Evolutionary conservation across 2,113 vertebrate genomes (phyloP).

Genomic region (Delphinus delphis): DNA sequence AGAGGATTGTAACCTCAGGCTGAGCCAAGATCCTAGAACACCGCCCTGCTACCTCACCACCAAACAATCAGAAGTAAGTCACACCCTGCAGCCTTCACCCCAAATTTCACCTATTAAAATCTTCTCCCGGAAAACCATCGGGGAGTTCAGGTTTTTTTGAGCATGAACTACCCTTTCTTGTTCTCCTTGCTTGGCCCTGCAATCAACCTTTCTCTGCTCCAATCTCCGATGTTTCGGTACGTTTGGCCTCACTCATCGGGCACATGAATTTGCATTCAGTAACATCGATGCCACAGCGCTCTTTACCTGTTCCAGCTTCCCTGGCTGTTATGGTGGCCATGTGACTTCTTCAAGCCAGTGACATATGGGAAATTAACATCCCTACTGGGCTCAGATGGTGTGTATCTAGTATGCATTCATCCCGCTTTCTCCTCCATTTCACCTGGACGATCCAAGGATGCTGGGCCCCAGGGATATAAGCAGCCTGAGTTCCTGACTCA

Average conservation of each 20-base stretch:
- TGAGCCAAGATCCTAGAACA: neutral
- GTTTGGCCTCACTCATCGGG: neutral
- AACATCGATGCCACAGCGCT: neutral
- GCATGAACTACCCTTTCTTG: neutral
- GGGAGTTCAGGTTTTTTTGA: neutral
- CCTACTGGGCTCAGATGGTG: neutral
- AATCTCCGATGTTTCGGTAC: neutral
- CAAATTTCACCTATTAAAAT: neutral
- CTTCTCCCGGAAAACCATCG: neutral
- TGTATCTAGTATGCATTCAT: neutral
- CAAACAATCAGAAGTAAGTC: neutral
- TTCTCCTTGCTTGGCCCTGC: neutral
- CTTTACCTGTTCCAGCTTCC: neutral
- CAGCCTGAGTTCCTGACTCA: neutral
- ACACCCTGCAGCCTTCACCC: neutral
- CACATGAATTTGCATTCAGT: neutral
- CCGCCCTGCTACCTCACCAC: neutral
- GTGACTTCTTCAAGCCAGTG: neutral
- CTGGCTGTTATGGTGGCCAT: neutral
- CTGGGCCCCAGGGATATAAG: neutral
- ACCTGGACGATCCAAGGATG: no score
- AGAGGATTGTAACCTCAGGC: neutral
- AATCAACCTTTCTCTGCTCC: neutral
- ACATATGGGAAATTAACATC: neutral
- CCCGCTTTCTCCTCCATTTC: neutral